Evolutionary conservation across 2,888 invertebrate genomes (phyloP), one percentile per base, ranked within the genome.

Genomic region (Apotomis turbidana): DNA sequence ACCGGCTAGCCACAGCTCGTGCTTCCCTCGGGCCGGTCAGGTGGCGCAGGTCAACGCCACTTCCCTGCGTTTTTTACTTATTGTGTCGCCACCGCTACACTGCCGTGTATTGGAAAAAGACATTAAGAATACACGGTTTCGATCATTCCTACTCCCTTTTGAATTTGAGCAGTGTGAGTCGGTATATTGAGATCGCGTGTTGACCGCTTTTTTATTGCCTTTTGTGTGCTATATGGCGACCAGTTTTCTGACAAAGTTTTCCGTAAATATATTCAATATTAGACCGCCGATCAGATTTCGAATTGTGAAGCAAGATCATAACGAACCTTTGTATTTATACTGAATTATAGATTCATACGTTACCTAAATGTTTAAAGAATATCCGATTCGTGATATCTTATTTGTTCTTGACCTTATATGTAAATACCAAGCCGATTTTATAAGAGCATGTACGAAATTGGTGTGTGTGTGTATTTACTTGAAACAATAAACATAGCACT

Each of bases 1-100:
- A 59, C 38, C 5, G 49, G 49, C 10, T 41, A 51, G 46, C 49
- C 44, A 13, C 41, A 58, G 57, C 58, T 59, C 67, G 67, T 68
- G 64, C 15, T 15, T 38, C 49, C 49, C 60, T 46, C 52, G n/a
- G 54, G 46, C 68, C 72, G 72, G 63, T 71, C 63, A 68, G 68
- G 64, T 66, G 66, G 61, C 4, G 74, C 75, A 74, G 86, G 87
- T 87, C 87, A 86, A 85, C 80, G 85, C 80, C 87, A 82, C 76
- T 78, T 73, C 68, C 60, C 71, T 75, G 76, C 72, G 79, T 80
- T 82, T 80, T 80, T 81, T 75, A 74, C 78, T 80, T 81, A 80
- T 85, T 80, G 78, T 78, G 78, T 80, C 81, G 79, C 80, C 78
- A 80, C 81, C 78, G 79, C 71, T 74, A 49, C 49, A 49, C 49